These are phyloP conservation scores for Steinernema khuongi DNA, from an alignment of 1,140 invertebrate species.

Conservation along the genomic window DNA sequence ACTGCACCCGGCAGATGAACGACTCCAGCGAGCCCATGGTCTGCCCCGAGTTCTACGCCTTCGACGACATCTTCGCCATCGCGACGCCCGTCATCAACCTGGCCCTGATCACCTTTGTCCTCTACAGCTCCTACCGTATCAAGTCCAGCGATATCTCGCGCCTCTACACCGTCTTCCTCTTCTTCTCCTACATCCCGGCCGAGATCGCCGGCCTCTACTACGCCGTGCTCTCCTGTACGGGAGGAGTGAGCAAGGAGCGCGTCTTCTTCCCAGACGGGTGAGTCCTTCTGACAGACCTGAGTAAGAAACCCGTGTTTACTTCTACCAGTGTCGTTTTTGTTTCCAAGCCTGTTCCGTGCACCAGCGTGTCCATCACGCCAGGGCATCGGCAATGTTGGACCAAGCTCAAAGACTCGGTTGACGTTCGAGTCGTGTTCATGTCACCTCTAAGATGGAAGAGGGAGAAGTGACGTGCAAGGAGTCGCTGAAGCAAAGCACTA, in stretches of 20 bases:
- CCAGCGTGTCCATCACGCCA: too few relatives aligned
- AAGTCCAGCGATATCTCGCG: conserved; percentile 20
- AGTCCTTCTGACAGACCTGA: not conserved
- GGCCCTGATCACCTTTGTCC: conserved; percentile 21
- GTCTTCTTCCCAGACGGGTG: not conserved
- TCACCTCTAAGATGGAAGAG: too few relatives aligned
- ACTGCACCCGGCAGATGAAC: too few relatives aligned
- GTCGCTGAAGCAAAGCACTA: too few relatives aligned
- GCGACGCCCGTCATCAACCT: not conserved
- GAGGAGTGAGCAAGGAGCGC: not conserved
- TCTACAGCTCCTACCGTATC: conserved; percentile 17
- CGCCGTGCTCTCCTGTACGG: not conserved
- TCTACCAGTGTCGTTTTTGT: too few relatives aligned
- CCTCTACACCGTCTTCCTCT: conserved; percentile 17
- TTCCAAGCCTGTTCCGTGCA: too few relatives aligned
- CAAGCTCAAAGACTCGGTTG: too few relatives aligned
- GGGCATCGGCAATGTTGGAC: too few relatives aligned
- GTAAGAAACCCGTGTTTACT: too few relatives aligned
- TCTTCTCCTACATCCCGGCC: conserved; percentile 12
- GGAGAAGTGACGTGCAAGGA: too few relatives aligned
- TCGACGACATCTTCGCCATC: conserved; percentile 7
- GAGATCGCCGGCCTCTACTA: conserved; percentile 10
- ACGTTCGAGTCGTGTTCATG: too few relatives aligned
- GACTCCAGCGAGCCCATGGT: too few relatives aligned
- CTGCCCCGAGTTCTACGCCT: not conserved